Percentiles rank a stretch among this genome's conserved stretches.
phyloP scores from a whole-genome alignment of 2,888 invertebrate genomes.

The Fragum sueziense region DNA sequence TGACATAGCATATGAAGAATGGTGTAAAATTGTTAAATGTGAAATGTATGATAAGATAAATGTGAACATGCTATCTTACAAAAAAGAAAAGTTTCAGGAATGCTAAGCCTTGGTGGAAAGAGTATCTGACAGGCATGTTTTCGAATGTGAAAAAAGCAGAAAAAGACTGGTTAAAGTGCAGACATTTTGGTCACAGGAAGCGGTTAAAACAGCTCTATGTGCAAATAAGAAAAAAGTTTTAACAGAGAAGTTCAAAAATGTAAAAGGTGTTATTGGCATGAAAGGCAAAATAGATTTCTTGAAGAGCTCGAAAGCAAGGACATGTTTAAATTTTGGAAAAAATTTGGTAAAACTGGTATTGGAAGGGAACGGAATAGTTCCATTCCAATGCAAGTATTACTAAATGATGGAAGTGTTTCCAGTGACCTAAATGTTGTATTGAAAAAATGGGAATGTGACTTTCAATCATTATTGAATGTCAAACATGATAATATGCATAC shows the following conservation, averaged over 20 bases:
- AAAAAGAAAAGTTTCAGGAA: no score
- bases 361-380: neutral
- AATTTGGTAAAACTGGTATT: no score
- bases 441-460: no score
- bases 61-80: no score
- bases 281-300: neutral
- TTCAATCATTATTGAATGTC: no score
- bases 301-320: no score
- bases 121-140: neutral
- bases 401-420: neutral
- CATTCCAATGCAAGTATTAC: neutral
- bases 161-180: neutral
- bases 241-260: neutral
- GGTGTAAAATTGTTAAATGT: no score
- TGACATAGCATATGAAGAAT: no score
- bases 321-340: no score
- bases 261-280: neutral
- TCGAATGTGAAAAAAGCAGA: neutral
- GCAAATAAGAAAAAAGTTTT: neutral
- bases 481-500: no score
- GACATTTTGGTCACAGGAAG: neutral
- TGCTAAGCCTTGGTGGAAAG: no score
- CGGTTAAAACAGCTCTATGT: neutral
- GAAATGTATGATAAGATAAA: no score
- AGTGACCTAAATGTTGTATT: neutral